Conservation (phyloP, 2,797 vertebrate genomes). For the Poeciliopsis presidionis region DNA sequence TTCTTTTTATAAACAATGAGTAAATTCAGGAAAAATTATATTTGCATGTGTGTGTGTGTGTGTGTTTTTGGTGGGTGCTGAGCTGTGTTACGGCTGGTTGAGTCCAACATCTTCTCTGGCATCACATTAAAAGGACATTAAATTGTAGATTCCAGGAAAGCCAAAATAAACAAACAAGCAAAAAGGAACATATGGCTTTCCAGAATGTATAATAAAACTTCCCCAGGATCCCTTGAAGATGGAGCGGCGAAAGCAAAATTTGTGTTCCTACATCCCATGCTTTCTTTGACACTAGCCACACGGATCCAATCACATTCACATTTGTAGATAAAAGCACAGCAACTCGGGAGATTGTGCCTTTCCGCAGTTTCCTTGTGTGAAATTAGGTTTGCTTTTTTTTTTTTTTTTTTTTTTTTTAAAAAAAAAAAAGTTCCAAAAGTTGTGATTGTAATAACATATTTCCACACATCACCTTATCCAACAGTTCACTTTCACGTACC, state of each 20-base stretch:
- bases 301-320: not conserved
- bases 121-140: not conserved
- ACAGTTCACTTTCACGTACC: conserved; percentile 72
- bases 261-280: not conserved
- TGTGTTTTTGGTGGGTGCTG: not conserved
- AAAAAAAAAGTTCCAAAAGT: not conserved
- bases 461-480: not conserved
- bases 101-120: not conserved
- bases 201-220: not conserved
- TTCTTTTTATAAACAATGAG: too few species aligned
- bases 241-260: not conserved
- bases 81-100: not conserved
- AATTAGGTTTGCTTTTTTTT: not conserved
- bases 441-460: not conserved
- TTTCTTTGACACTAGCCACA: not conserved
- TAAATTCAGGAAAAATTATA: too few species aligned
- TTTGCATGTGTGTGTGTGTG: not conserved
- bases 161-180: not conserved
- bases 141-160: not conserved
- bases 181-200: not conserved
- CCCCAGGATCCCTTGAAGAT: not conserved
- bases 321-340: not conserved
- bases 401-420: too few species aligned
- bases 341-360: not conserved
- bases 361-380: not conserved